Conservation (phyloP, 2,888 invertebrate genomes). For the Eristalis tenax region DNA sequence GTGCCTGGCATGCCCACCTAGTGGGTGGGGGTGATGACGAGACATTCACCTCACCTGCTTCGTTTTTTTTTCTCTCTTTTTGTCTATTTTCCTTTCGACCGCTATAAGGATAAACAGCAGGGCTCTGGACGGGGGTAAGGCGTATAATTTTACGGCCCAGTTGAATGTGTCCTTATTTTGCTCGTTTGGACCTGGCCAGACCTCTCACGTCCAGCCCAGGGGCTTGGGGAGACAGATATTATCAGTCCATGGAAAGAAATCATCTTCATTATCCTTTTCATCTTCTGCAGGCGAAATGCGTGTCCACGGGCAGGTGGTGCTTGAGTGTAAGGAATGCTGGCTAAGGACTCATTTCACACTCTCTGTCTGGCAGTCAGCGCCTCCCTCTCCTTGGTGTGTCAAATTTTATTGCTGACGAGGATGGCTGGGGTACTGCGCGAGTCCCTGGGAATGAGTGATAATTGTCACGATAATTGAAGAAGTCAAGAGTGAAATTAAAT, state of each 20-base stretch:
- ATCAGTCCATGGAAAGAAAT: slow-evolving; percentile 35
- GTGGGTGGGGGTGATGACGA: neutral
- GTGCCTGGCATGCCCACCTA: slow-evolving; percentile 35
- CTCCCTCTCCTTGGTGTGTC: neutral
- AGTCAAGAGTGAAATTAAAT: slow-evolving; percentile 55
- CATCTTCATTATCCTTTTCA: slow-evolving; percentile 48
- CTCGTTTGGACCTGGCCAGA: slow-evolving; percentile 4
- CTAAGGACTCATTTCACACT: slow-evolving; percentile 1
- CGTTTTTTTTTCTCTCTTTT: slow-evolving; percentile 11
- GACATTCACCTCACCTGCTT: slow-evolving; percentile 36
- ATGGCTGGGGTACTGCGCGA: neutral
- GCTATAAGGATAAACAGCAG: neutral
- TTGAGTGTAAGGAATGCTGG: slow-evolving; percentile 3
- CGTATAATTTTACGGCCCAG: slow-evolving; percentile 45
- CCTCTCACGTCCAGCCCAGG: neutral
- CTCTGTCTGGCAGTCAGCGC: neutral
- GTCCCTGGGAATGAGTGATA: slow-evolving; percentile 5
- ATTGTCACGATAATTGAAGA: slow-evolving; percentile 42
- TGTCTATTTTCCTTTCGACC: neutral
- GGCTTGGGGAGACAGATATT: neutral
- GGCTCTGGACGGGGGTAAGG: neutral
- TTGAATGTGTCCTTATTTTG: slow-evolving; percentile 56
- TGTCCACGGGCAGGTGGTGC: no score
- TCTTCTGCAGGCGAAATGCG: slow-evolving; percentile 16
- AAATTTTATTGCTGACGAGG: slow-evolving; percentile 27